A percentile compares a stretch with the other conserved stretches of the same genome.
Conservation (phyloP, 37 sponge, comb jelly and placozoan species). For the Lycopodina hypogea region DNA sequence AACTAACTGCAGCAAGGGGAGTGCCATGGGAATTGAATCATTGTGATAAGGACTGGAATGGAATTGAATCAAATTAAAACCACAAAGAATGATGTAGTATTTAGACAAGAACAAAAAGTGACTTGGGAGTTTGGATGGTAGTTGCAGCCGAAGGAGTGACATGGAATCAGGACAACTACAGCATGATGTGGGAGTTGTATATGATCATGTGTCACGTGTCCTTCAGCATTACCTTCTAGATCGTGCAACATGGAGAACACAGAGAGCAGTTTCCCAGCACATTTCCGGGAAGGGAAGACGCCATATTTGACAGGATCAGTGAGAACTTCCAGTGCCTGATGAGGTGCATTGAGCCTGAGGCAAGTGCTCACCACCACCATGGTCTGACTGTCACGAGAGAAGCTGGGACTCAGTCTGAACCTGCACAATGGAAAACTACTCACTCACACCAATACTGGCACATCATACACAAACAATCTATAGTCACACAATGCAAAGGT, state of each 20-base stretch:
- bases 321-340: constrained; percentile 9
- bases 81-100: too few relatives aligned
- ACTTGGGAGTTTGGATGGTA: too few relatives aligned
- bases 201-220: too few relatives aligned
- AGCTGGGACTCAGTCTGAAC: constrained; percentile 9
- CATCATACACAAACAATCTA: neutral
- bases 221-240: constrained; percentile 22
- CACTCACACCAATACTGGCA: neutral
- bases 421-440: neutral
- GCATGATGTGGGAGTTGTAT: too few relatives aligned
- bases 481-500: too few relatives aligned
- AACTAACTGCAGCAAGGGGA: too few relatives aligned
- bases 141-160: too few relatives aligned
- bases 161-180: too few relatives aligned
- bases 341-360: neutral
- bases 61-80: too few relatives aligned
- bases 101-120: too few relatives aligned
- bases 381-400: constrained; percentile 14
- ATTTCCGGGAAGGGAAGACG: constrained; percentile 31
- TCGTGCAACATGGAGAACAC: constrained; percentile 8
- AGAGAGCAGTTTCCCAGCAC: constrained; percentile 17
- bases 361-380: constrained; percentile 37
- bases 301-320: constrained; percentile 39
- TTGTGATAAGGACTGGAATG: too few relatives aligned
- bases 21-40: too few relatives aligned